Conservation (phyloP, 2,797 vertebrate species). For the Chrysocyon brachyurus region DNA sequence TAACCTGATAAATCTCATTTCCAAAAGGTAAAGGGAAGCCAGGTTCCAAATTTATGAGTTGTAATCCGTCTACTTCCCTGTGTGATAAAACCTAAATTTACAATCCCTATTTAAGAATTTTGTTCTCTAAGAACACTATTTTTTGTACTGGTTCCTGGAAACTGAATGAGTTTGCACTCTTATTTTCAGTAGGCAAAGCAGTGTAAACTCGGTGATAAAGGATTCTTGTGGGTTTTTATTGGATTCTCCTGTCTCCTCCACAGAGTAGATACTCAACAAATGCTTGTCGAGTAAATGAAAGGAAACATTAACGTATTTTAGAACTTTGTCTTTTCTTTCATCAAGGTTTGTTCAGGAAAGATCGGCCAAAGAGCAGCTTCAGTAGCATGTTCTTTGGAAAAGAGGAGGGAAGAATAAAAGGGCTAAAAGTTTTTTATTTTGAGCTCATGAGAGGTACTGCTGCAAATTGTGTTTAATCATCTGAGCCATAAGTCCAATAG, state of each 20-base stretch:
- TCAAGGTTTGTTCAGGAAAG: conserved; percentile 37
- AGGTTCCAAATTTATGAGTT: conserved; percentile 47
- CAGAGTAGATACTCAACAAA: conserved; percentile 41
- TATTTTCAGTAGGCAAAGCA: conserved; percentile 57
- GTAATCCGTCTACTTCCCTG: conserved; percentile 41
- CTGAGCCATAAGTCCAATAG: conserved; percentile 56
- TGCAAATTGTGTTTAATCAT: conserved; percentile 43
- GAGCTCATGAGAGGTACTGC: conserved; percentile 55
- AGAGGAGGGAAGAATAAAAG: conserved; percentile 55
- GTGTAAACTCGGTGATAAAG: conserved; percentile 51
- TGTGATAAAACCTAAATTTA: conserved; percentile 60
- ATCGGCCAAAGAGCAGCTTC: conserved; percentile 60
- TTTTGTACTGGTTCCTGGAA: conserved; percentile 57
- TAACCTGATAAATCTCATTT: conserved; percentile 62
- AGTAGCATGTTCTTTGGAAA: conserved; percentile 55
- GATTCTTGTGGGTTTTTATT: conserved; percentile 63
- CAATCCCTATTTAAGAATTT: conserved; percentile 19
- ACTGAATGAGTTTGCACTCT: conserved; percentile 20
- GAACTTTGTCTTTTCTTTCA: conserved; percentile 55
- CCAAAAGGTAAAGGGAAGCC: conserved; percentile 63
- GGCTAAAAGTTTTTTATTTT: conserved; percentile 63
- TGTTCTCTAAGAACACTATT: conserved; percentile 52
- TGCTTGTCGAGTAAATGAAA: conserved; percentile 61
- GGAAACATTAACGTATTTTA: conserved; percentile 66
- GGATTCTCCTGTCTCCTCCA: conserved; percentile 25